Evolutionary conservation across 2,888 invertebrate genomes (phyloP).

Genomic region (Tetragnatha montana): DNA sequence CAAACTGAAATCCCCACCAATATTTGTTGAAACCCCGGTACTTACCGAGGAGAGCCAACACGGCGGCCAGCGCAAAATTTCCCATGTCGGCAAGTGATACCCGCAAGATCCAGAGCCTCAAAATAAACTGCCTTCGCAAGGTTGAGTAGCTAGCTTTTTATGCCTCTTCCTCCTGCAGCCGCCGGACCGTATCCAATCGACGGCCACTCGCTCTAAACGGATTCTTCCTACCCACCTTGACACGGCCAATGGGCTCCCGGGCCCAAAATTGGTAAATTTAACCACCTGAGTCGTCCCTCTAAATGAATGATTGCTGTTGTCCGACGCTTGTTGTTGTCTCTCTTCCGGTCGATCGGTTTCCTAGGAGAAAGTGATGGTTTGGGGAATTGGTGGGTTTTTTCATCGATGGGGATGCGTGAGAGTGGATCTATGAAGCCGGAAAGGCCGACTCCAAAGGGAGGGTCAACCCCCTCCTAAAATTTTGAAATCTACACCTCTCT

Average conservation of each 20-base stretch:
- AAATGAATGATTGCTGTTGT: constrained; percentile 21
- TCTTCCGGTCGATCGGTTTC: constrained; percentile 51
- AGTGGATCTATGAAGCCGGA: no score
- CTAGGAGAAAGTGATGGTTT: constrained; percentile 15
- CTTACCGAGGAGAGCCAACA: constrained; percentile 51
- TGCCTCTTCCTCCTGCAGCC: constrained; percentile 30
- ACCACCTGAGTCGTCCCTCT: constrained; percentile 48
- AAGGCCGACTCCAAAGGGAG: no score
- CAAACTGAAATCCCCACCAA: not conserved
- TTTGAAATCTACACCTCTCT: no score
- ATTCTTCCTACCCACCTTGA: constrained; percentile 62
- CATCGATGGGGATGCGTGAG: no score
- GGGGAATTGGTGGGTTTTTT: no score
- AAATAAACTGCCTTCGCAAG: constrained; percentile 61
- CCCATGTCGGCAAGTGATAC: constrained; percentile 38
- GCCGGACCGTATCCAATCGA: constrained; percentile 62
- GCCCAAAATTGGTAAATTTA: constrained; percentile 57
- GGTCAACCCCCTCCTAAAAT: no score
- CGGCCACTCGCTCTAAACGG: constrained; percentile 49
- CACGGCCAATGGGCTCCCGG: constrained; percentile 53
- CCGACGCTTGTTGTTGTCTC: constrained; percentile 15
- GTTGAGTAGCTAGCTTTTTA: constrained; percentile 65
- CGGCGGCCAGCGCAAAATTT: constrained; percentile 6
- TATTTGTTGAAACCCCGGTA: not conserved
- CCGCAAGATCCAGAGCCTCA: constrained; percentile 43